These are phyloP conservation scores for Erpobdella octoculata DNA, from an alignment of 2,888 invertebrate genomes.

Conservation along the genomic window DNA sequence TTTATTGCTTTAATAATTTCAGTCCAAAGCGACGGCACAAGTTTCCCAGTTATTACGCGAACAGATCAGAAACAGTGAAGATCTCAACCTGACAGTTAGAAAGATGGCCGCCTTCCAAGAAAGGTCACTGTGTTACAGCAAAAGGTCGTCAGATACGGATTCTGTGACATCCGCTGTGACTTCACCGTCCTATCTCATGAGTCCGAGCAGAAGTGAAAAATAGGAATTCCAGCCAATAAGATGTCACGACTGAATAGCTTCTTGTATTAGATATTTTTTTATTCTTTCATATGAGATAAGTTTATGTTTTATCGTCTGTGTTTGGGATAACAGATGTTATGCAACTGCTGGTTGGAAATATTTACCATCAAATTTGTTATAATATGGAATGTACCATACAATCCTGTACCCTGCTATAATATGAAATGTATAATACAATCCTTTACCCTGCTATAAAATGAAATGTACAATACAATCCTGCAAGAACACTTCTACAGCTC, in stretches of 20 bases:
- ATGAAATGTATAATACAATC: too few species aligned
- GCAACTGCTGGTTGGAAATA: too few species aligned
- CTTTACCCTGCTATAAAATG: too few species aligned
- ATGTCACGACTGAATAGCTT: not conserved
- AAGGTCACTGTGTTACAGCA: not conserved
- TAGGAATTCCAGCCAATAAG: not conserved
- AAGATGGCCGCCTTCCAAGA: not conserved
- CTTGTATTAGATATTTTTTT: not conserved
- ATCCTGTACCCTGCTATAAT: too few species aligned
- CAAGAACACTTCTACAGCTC: too few species aligned
- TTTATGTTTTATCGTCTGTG: too few species aligned
- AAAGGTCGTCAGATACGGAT: constrained; percentile 3
- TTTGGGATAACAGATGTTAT: too few species aligned
- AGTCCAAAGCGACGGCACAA: not conserved
- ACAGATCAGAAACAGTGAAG: constrained; percentile 1
- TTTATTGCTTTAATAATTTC: not conserved
- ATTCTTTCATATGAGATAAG: too few species aligned
- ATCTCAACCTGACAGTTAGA: not conserved
- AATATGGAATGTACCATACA: too few species aligned
- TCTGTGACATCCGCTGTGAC: not conserved
- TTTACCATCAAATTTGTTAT: too few species aligned
- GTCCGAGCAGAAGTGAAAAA: not conserved
- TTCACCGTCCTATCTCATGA: not conserved
- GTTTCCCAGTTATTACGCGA: not conserved
- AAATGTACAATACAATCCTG: too few species aligned